Evolutionary conservation across 2,113 vertebrate genomes (phyloP), one percentile per base, ranked within the genome.

Genomic region (Tychaedon coryphoeus): DNA sequence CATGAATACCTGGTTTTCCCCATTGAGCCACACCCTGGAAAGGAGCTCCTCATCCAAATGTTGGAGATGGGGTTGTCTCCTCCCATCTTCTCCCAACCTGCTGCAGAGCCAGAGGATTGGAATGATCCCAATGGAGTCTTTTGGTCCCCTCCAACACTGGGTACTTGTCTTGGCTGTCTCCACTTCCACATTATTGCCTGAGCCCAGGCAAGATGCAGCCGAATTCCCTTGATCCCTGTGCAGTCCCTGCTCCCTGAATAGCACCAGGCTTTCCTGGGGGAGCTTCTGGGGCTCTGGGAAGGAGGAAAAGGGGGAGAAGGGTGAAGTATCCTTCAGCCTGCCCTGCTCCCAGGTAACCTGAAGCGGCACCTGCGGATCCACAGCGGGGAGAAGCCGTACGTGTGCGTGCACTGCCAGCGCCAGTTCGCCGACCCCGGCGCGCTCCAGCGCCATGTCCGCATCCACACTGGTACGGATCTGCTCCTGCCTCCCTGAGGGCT

Each of bases 291-390:
- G 18, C 0, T 2, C 20, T 31, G 77, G 54, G 47, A 48, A 4
- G 45, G 76, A 29, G 58, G 29, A 47, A 19, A 14, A 33, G 72
- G 12, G 2, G 42, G 18, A 25, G 12, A 38, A 38, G 25, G 24
- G 13, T 23, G 4, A 1, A 0, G 1, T 6, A 7, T 14, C 33
- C 57, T 28, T 17, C 7, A 7, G 9, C 66, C 56, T 31, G 84
- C 9, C 17, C 26, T 28, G 5, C 1, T 48, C 92, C 5, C 93
- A 99, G 99, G 99, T 43, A 99, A 99, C 97, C 97, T 99, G 72
- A 99, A 99, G 96, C 98, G 99, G 66, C 99, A 99, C 93, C 97
- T 99, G 69, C 99, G 99, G 28, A 99, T 99, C 86, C 99, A 99
- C 98, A 99, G 99, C 0, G 99, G 99, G 12, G 99, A 99, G 97